Base-by-base conservation (phyloP, 2,888 invertebrate genomes). In the Hyposoter didymator region DNA sequence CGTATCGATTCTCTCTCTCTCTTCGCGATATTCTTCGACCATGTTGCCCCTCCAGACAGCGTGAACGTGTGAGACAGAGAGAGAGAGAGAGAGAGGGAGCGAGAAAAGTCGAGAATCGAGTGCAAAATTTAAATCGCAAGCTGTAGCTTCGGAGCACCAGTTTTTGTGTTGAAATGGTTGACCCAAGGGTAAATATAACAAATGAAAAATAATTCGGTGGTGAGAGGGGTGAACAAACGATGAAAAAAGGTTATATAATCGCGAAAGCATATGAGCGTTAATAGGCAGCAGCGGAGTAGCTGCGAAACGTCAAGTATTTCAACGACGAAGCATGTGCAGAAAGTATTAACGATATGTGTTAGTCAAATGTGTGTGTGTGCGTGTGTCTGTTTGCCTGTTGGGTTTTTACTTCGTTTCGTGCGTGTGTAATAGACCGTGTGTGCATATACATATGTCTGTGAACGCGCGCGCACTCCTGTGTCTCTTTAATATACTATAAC, bases 161-260 rank as follows among this genome's bases (percentile, higher is more conserved):
- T 55, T 59, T 59, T 45, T 59, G 43, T 43, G 45, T 28, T 47
- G 17, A 32, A 49, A 49, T 49, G 47, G 49, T 22, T n/a, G 45
- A 22, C 43, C 39, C 32, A 74, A 67, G 72, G 64, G 73, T n/a
- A 59, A 64, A 5, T 32, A 35, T 39, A 73, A 59, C 22, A 47
- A 59, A 67, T 39, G 5, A 45, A 52, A 47, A 52, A 47, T 43
- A 14, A 28, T 59, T 22, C 14, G 43, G 59, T 12, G 22, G 74
- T 35, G 64, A 28, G 47, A 47, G 75, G 64, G 39, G 28, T 64
- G 75, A 79, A 75, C 66, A 4, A 62, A 59, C 82, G 82, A 72
- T 49, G 78, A 85, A 78, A 67, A 73, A 84, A 67, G 52, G 90
- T 92, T 92, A 92, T 90, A 90, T 92, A 92, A 91, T 84, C 88